Base-by-base conservation (phyloP, 2,797 vertebrate species). In the Crax fasciolata region DNA sequence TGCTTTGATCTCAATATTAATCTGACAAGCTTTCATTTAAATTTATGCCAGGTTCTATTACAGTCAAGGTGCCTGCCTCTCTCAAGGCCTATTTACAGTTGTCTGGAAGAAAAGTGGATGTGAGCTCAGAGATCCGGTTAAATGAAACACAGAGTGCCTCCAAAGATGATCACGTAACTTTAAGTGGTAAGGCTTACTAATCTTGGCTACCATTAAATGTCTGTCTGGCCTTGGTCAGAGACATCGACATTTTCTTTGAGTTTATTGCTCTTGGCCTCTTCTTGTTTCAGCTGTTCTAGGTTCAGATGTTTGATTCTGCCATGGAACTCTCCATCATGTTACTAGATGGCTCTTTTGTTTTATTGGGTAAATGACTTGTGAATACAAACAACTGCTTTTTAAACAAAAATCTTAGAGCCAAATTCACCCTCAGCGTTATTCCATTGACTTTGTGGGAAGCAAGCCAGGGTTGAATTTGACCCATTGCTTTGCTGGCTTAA, bases 1-100 rank as follows among this genome's bases (percentile, higher is more conserved):
- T 89, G 81, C 63, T 91, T 93, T 76, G 73, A 67, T 77, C 82
- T 84, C n/a, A 46, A 21, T 38, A 23, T 63, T 94, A 61, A 77
- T 41, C 75, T 91, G 89, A 92, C 75, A 76, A 35, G 17, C 30
- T 96, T 82, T 94, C 38, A 17, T 89, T 91, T 88, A 43, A 73
- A 66, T 84, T 91, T 93, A 32, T 91, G 35, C 19, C 87, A 99
- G 99, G 99, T 58, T 97, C 97, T 30, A 98, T 99, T 96, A 98
- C 95, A 58, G 95, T 99, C 91, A 99, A 99, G 63, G 98, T 99
- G 25, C 98, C 99, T 14, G 96, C 98, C 44, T 98, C 98, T 52
- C 96, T 99, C 90, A 97, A 95, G 93, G 98, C 98, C 57, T 97
- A 97, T 74, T 96, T 99, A 90, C 96, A 98, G 77, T 96, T 99